These are phyloP conservation scores for Xanthia icteritia DNA, from an alignment of 2,888 invertebrate genomes.

Conservation along the genomic window DNA sequence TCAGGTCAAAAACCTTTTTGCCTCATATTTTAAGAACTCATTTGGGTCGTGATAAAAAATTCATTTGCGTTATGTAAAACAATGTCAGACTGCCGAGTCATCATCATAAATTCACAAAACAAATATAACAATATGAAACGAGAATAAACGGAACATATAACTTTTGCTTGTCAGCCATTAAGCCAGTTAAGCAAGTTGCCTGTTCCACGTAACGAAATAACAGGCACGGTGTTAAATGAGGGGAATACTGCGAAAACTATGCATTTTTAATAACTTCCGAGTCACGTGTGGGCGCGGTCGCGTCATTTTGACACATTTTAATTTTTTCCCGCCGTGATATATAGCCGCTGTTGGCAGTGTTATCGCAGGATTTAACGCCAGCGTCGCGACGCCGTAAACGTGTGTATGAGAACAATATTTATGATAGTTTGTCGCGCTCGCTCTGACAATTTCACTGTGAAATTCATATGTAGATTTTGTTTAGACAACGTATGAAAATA, in stretches of 20 bases:
- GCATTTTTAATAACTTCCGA: constrained; percentile 49
- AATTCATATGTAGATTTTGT: constrained; percentile 40
- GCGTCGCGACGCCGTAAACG: constrained; percentile 46
- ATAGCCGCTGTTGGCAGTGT: constrained; percentile 55
- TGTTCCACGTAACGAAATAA: constrained; percentile 47
- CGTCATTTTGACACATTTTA: constrained; percentile 59
- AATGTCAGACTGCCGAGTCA: constrained; percentile 41
- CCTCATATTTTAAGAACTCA: constrained; percentile 15
- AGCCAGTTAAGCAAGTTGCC: constrained; percentile 18
- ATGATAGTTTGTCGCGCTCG: constrained; percentile 31
- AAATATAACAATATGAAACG: constrained; percentile 44
- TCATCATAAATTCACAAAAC: constrained; percentile 54
- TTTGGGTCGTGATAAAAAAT: constrained; percentile 34
- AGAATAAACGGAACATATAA: constrained; percentile 33
- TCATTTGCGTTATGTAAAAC: constrained; percentile 30
- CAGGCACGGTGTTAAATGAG: constrained; percentile 37
- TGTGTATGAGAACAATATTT: constrained; percentile 48
- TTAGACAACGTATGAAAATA: neutral
- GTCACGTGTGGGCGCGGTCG: constrained; percentile 26
- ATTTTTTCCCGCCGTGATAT: constrained; percentile 56
- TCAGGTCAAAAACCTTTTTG: constrained; percentile 11
- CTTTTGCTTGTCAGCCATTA: constrained; percentile 36
- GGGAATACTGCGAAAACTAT: constrained; percentile 52
- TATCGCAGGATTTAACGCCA: constrained; percentile 61
- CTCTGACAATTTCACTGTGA: constrained; percentile 6